phyloP scores from a whole-genome alignment of 2,888 invertebrate species.

The Tenthredo amoena region DNA sequence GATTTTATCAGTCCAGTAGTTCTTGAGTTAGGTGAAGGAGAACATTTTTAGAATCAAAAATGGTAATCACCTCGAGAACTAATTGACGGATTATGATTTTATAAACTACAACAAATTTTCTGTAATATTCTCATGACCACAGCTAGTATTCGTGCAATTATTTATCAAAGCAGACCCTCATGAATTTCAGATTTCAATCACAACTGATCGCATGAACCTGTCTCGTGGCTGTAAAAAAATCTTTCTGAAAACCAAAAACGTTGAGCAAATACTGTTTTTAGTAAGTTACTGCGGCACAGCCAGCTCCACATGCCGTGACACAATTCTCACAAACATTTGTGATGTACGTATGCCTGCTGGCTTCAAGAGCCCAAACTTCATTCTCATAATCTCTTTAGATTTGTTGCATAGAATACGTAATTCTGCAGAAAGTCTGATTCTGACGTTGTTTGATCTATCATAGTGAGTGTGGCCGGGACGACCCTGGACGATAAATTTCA shows the following conservation, averaged over 20 bases:
- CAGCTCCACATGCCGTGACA: not conserved
- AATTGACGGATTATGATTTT: too few species aligned
- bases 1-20: too few species aligned
- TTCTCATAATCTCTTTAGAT: not conserved
- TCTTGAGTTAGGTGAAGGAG: too few species aligned
- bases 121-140: too few species aligned
- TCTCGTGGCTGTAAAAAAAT: not conserved
- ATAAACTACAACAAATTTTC: too few species aligned
- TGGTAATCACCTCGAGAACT: too few species aligned
- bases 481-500: not conserved
- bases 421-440: not conserved
- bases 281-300: not conserved
- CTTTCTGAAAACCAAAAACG: not conserved
- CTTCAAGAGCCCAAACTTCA: not conserved
- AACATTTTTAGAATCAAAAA: too few species aligned
- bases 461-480: not conserved
- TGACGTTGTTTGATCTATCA: not conserved
- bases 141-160: too few species aligned
- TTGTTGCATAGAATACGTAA: not conserved
- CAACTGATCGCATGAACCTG: not conserved
- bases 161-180: not conserved
- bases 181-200: not conserved
- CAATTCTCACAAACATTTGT: not conserved
- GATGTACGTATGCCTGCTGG: not conserved
- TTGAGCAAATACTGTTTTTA: not conserved